Evolutionary conservation across 2,113 vertebrate genomes (phyloP), one percentile per base, ranked within the genome.

Genomic region (Xiphorhynchus elegans): DNA sequence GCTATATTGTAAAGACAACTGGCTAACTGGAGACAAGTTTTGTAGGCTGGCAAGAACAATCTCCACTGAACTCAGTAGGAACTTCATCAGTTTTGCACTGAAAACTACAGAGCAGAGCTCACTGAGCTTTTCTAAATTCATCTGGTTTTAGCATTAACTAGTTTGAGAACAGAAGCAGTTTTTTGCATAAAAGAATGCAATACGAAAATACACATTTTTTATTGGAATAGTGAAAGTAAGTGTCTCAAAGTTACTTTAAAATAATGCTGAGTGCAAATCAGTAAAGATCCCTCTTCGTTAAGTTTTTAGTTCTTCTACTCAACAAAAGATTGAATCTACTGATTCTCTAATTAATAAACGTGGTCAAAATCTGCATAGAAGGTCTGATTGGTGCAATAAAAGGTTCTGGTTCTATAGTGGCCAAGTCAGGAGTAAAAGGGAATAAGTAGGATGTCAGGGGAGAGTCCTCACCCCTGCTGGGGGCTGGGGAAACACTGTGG

Each of bases 371-470:
- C 37, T 40, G 25, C 19, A 17, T 42, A 59, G 56, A 39, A 60
- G 46, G 19, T 50, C 47, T 59, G 28, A 13, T 12, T 33, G 40
- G 18, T 20, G 12, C 21, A n/a, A 21, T 16, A 25, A 47, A 42
- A 73, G 26, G 13, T 29, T 39, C 10, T 20, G 28, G 4, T 31
- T 78, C 8, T 14, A 1, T 7, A 53, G n/a, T 3, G 13, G 17
- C 19, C 10, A 4, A 1, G 1, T 31, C 28, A 50, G 66, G 52
- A 72, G 60, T 7, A n/a, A 17, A 73, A 62, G 5, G 21, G 21
- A 28, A 17, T 0, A 1, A 35, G 29, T 4, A 26, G 26, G 31
- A 81, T 63, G 25, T 33, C 20, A 10, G 23, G 7, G 19, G 11
- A 12, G 7, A 42, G 20, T 12, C 46, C 31, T 64, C 10, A 6